Conservation (phyloP, 2,797 vertebrate species). For the Galago senegalensis region DNA sequence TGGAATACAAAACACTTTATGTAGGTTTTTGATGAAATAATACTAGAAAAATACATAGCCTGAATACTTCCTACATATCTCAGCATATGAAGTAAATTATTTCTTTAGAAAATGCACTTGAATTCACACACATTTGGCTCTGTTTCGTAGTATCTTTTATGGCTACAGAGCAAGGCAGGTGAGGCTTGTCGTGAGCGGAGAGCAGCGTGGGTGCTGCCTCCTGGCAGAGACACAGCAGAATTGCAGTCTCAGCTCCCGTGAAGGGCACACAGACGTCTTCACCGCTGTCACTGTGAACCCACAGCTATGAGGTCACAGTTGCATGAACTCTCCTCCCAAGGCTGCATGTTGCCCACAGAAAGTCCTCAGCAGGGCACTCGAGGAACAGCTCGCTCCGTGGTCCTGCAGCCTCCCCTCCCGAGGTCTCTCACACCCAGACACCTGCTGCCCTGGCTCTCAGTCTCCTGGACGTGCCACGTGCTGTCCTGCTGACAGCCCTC, state of each 20-base stretch:
- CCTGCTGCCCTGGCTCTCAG: not conserved
- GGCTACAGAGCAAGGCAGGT: not conserved
- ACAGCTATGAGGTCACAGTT: not conserved
- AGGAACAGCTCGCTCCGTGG: not conserved
- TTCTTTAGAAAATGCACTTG: slow-evolving; percentile 1
- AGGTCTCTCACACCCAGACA: not conserved
- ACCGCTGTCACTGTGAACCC: not conserved
- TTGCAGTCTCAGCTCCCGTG: slow-evolving; percentile 7
- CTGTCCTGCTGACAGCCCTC: not conserved
- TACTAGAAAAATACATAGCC: not conserved
- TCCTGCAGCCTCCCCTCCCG: not conserved
- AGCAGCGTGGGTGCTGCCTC: not conserved
- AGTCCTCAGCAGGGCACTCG: not conserved
- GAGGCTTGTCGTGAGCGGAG: not conserved
- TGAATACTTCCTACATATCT: not conserved
- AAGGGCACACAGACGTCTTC: not conserved
- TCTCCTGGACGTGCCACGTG: not conserved
- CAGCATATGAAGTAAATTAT: not conserved
- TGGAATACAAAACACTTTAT: not conserved
- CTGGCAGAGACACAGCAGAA: slow-evolving; percentile 22
- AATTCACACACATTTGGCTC: not conserved
- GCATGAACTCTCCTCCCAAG: not conserved
- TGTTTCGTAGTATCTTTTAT: slow-evolving; percentile 26
- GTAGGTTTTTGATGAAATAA: not conserved
- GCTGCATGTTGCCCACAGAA: not conserved